These are phyloP conservation scores for Phymastichus coffea DNA, from an alignment of 1,140 invertebrate genomes.

Conservation along the genomic window DNA sequence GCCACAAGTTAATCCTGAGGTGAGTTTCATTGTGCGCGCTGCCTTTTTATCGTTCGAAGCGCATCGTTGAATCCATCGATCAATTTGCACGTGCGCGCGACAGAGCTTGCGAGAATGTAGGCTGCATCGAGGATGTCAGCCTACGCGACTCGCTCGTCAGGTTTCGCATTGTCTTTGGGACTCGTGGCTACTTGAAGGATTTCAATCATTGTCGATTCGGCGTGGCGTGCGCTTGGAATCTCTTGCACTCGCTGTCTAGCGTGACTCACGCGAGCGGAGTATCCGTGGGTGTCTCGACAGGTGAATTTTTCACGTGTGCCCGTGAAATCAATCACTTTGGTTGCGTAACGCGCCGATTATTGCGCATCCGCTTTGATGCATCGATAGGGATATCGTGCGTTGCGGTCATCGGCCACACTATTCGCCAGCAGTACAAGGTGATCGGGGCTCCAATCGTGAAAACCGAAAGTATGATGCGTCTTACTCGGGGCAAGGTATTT, in stretches of 20 bases:
- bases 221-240: slow-evolving; percentile 5
- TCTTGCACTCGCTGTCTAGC: slow-evolving; percentile 53
- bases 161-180: slow-evolving; percentile 64
- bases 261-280: slow-evolving; percentile 53
- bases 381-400: slow-evolving; percentile 63
- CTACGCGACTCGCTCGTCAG: slow-evolving; percentile 65
- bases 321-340: not conserved
- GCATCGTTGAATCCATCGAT: no score
- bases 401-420: slow-evolving; percentile 67
- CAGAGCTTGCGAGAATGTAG: slow-evolving; percentile 41
- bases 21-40: slow-evolving; percentile 11
- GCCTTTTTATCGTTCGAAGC: no score
- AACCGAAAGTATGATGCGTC: slow-evolving; percentile 23
- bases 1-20: slow-evolving; percentile 27
- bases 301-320: slow-evolving; percentile 36
- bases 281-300: slow-evolving; percentile 67
- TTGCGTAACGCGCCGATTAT: not conserved
- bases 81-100: no score
- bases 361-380: not conserved
- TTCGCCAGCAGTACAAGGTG: slow-evolving; percentile 67
- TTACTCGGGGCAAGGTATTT: slow-evolving; percentile 31
- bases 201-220: slow-evolving; percentile 13
- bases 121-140: slow-evolving; percentile 61
- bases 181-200: slow-evolving; percentile 34
- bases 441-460: slow-evolving; percentile 68